Conservation (phyloP, 2,888 invertebrate species). For the Eilema caniola region DNA sequence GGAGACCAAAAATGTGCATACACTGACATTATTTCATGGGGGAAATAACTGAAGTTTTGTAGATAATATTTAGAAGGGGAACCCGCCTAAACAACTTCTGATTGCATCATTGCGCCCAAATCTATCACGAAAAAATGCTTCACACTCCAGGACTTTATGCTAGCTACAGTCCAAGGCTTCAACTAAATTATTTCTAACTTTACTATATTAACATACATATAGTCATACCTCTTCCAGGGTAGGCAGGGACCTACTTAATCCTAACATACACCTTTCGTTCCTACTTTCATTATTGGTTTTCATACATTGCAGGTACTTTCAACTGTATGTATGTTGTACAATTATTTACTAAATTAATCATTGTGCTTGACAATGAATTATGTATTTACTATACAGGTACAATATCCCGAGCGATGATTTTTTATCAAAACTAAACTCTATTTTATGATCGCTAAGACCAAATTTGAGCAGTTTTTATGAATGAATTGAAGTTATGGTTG, state of each 20-base stretch:
- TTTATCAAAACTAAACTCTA: not conserved
- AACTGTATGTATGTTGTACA: not conserved
- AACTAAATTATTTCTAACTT: conserved; percentile 11
- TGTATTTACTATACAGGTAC: conserved; percentile 49
- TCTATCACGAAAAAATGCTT: not conserved
- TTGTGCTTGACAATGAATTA: conserved; percentile 34
- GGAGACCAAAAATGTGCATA: too few relatives aligned
- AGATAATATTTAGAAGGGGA: too few relatives aligned
- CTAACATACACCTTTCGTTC: not conserved
- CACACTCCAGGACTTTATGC: not conserved
- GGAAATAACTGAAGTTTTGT: too few relatives aligned
- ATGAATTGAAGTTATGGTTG: too few relatives aligned
- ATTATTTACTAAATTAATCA: conserved; percentile 23
- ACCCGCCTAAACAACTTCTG: too few relatives aligned
- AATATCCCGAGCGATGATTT: conserved; percentile 39
- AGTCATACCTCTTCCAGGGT: not conserved
- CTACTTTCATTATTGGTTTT: not conserved
- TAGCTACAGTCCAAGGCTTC: conserved; percentile 26
- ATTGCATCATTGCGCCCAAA: not conserved
- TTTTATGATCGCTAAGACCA: not conserved
- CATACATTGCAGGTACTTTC: not conserved
- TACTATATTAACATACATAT: not conserved
- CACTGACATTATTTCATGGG: too few relatives aligned
- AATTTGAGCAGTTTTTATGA: too few relatives aligned
- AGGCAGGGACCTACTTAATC: not conserved